These are phyloP conservation scores for Poeciliopsis retropinna DNA, from an alignment of 2,113 vertebrate genomes.

Conservation along the genomic window DNA sequence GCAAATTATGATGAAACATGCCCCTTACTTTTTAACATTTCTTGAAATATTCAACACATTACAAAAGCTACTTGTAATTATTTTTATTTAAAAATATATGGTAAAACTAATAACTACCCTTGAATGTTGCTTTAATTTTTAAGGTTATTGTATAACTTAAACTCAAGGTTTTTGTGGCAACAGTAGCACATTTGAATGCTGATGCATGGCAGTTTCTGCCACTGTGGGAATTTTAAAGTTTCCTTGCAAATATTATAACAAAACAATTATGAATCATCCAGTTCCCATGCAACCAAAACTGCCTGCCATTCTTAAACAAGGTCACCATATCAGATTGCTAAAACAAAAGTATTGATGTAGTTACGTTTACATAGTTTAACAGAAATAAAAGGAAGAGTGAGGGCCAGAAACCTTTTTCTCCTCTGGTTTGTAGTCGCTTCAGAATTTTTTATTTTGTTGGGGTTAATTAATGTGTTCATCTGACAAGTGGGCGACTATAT, in stretches of 20 bases:
- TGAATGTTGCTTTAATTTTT: neutral
- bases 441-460: slow-evolving; percentile 3
- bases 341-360: slow-evolving; percentile 8
- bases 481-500: neutral
- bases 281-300: slow-evolving; percentile 55
- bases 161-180: neutral
- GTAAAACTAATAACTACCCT: neutral
- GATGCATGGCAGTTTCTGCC: neutral
- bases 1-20: slow-evolving; percentile 1
- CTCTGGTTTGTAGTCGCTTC: neutral
- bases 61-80: neutral
- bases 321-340: slow-evolving; percentile 16
- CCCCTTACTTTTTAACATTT: neutral
- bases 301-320: slow-evolving; percentile 38
- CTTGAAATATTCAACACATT: neutral
- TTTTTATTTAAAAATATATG: neutral
- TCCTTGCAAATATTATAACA: slow-evolving; percentile 22
- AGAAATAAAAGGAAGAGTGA: slow-evolving; percentile 17
- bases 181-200: slow-evolving; percentile 6
- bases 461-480: neutral
- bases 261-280: slow-evolving; percentile 38
- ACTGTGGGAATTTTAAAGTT: slow-evolving; percentile 15
- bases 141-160: neutral
- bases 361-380: slow-evolving; percentile 11
- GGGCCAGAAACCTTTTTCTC: neutral